Percentiles rank a stretch among this genome's conserved stretches.
Conservation (phyloP, 1,140 invertebrate genomes). For the Platyura marginata region DNA sequence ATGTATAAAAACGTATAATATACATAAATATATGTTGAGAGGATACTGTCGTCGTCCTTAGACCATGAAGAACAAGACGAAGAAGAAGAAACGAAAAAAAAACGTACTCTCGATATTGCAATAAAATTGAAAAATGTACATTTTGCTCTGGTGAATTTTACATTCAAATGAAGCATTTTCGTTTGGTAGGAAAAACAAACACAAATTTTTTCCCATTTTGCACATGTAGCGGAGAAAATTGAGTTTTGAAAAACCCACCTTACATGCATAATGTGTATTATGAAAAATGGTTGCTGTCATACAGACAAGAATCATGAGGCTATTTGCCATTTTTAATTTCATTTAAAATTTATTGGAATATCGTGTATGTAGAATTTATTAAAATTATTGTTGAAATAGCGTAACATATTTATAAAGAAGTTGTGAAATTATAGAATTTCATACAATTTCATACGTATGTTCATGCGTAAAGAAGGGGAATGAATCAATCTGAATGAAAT, state of each 20-base stretch:
- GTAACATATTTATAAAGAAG: too few species aligned
- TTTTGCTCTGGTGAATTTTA: not conserved
- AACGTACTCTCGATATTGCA: not conserved
- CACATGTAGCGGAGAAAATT: not conserved
- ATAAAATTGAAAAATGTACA: not conserved
- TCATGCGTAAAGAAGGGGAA: too few species aligned
- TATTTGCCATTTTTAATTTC: not conserved
- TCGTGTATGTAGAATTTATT: too few species aligned
- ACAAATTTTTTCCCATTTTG: not conserved
- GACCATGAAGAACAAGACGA: not conserved
- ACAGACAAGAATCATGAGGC: not conserved
- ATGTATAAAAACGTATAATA: too few species aligned
- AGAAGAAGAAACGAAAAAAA: not conserved
- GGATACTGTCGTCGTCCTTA: not conserved
- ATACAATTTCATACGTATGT: too few species aligned
- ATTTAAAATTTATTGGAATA: not conserved
- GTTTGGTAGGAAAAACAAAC: not conserved
- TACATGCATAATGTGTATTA: not conserved
- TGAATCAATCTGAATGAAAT: too few species aligned
- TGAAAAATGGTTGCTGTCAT: not conserved
- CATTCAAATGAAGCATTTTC: not conserved
- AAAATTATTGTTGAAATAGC: too few species aligned
- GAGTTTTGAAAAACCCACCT: not conserved
- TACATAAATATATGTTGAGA: not conserved
- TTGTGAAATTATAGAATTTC: too few species aligned